phyloP scores from a whole-genome alignment of 2,888 invertebrate species.

The Lysandra coridon region DNA sequence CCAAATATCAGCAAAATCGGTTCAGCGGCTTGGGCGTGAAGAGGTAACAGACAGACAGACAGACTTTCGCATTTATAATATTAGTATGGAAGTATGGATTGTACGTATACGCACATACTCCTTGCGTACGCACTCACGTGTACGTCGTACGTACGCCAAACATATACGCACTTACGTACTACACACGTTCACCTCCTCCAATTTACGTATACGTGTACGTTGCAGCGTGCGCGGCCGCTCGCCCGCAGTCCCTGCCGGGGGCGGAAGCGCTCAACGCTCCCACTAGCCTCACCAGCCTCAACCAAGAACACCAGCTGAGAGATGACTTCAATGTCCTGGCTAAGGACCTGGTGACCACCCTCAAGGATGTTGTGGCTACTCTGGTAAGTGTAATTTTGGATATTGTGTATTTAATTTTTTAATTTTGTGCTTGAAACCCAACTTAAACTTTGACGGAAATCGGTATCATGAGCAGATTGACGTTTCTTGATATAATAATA shows the following conservation, averaged over 20 bases:
- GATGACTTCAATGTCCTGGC: conserved; percentile 86
- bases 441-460: no score
- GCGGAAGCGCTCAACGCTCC: conserved; percentile 68
- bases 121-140: background rate
- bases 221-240: conserved; percentile 72
- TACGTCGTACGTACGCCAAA: background rate
- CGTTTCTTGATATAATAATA: no score
- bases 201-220: background rate
- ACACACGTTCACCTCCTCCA: background rate
- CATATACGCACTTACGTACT: background rate
- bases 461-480: no score
- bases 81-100: no score
- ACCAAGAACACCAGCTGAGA: conserved; percentile 76
- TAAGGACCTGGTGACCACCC: conserved; percentile 83
- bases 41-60: no score
- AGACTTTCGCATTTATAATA: no score
- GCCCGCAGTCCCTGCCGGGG: conserved; percentile 80
- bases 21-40: no score
- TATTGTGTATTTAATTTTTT: background rate
- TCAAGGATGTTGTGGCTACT: conserved; percentile 81
- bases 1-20: no score
- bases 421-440: no score
- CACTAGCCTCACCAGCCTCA: conserved; percentile 64
- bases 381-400: conserved; percentile 52
- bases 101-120: no score